Evolutionary conservation across 2,888 invertebrate species (phyloP), one percentile per base, ranked within the genome.

Genomic region (Odontocerum albicorne): DNA sequence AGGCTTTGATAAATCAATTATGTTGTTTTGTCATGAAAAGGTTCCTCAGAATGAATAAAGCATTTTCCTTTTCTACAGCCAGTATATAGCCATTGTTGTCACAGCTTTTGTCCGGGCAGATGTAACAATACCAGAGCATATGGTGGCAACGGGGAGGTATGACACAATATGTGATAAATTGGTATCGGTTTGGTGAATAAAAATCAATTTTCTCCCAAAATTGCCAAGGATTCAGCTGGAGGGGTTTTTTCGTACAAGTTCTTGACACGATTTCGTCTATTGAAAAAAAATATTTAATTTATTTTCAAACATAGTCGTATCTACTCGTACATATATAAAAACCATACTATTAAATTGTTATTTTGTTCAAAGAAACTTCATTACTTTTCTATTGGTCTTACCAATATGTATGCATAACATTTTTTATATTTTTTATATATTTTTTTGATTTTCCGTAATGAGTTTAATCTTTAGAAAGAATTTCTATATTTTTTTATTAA

Each of bases 1-100:
- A 50, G 42, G 33, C 54, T 54, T 54, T 54, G 47, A 47, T 54
- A 54, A 49, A 54, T 54, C 54, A 54, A 54, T 54, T 54, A 49
- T 19, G 42, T 47, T 47, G 35, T 42, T 19, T 40, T 47, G 47
- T 32, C 32, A 31, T 33, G 45, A 33, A 39, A 32, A 31, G 47
- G 47, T 33, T 46, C 47, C 42, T 47, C 21, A 32, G 33, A 40
- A 43, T 35, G 54, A 54, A 43, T 42, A 54, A 54, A 54, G 35
- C 35, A 43, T 27, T 54, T 54, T 54, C 35, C 54, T 47, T 49
- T 43, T 40, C 42, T 43, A 35, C 43, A 6, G 32, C 43, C 31
- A 39, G 38, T 16, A 31, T 19, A 42, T 13, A 33, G 27, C 22
- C 27, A 35, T 51, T 51, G 47, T 54, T 47, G 40, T 49, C 42